Base-by-base conservation (phyloP, 2,888 invertebrate genomes). In the Lasioglossum lativentre region DNA sequence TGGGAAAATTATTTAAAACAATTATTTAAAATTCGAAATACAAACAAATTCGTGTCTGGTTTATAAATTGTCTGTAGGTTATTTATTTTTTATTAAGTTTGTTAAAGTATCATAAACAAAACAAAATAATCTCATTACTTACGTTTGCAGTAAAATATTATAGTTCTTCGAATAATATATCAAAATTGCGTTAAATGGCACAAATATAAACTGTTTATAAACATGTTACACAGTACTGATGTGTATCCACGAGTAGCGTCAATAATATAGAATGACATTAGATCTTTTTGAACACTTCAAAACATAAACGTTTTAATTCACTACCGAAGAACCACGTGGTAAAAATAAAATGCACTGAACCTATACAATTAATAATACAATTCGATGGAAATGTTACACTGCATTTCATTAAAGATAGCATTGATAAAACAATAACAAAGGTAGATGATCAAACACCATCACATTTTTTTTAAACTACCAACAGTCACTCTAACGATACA, bases 141-240 rank as follows among this genome's bases (percentile, higher is more conserved):
- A 89, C 89, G 81, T 84, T 83, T 81, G 34, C 27, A 78, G 74
- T 82, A 66, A 63, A 85, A 73, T 80, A 76, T 81, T 75, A 73
- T 42, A 77, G 75, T 80, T 75, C 78, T 79, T 80, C 75, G 72
- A 75, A 73, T 45, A 63, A 74, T 84, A 38, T 80, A 78, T 76
- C 81, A 68, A 80, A 83, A 77, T 68, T 75, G 78, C 82, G 78
- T 86, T 78, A 80, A 84, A 81, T 86, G 76, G 72, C 83, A 80
- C 81, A 72, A 82, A 89, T 78, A 80, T 42, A 73, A 81, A 88
- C 59, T 81, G 74, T 84, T 78, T 80, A 73, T 82, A 56, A 76
- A 83, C 89, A 90, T 90, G 52, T 77, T 77, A 30, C 52, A 52
- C 52, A 47, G 52, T 66, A 52, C 68, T 30, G 34, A 70, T 70